Conservation (phyloP, 2,113 vertebrate species). For the Ploceus nigricollis region DNA sequence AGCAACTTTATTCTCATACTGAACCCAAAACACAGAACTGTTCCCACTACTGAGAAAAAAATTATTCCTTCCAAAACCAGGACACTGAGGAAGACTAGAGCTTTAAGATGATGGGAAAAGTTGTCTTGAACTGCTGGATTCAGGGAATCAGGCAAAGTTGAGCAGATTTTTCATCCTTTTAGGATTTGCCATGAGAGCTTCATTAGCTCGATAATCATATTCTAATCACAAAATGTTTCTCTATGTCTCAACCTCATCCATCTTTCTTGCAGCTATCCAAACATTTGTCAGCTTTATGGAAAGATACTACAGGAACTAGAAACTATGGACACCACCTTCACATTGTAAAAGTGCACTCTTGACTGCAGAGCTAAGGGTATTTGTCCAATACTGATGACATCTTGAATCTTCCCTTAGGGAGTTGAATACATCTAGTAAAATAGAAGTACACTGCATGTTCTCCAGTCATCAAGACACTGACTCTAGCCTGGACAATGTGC, state of each 20-base stretch:
- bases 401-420: background rate
- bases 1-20: background rate
- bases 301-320: background rate
- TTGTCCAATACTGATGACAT: background rate
- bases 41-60: background rate
- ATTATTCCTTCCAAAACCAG: background rate
- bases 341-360: background rate
- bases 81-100: background rate
- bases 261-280: background rate
- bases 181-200: slow-evolving; percentile 4
- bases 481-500: background rate
- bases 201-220: background rate
- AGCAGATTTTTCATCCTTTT: background rate
- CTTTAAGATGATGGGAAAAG: background rate
- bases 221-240: slow-evolving; percentile 7
- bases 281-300: background rate
- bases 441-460: background rate
- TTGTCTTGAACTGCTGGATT: background rate
- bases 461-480: background rate
- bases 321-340: background rate
- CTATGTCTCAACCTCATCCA: background rate
- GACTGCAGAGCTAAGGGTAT: background rate
- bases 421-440: background rate
- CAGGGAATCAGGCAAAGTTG: background rate
- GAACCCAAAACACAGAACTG: background rate